Evolutionary conservation across 2,797 vertebrate species (phyloP).

Genomic region (Argentina silus): DNA sequence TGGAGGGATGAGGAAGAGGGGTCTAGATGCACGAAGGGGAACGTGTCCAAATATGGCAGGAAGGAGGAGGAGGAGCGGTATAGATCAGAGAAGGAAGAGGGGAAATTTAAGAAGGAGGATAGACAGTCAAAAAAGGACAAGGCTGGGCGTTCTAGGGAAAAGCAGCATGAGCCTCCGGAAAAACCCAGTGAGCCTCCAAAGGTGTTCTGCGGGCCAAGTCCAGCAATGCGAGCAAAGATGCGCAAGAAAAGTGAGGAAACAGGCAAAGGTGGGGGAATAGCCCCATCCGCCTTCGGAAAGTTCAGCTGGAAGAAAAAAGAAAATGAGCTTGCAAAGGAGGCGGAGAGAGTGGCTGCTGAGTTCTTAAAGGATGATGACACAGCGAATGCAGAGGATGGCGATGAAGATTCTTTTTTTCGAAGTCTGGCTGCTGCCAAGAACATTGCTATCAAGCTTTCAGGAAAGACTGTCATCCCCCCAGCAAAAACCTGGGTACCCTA

Average conservation of each 20-base stretch:
- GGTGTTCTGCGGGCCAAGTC: constrained; percentile 77
- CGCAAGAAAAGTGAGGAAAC: constrained; percentile 76
- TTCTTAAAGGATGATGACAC: constrained; percentile 83
- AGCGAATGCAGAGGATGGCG: constrained; percentile 60
- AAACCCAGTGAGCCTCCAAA: constrained; percentile 73
- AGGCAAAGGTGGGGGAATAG: constrained; percentile 43
- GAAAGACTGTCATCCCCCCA: constrained; percentile 76
- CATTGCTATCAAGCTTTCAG: constrained; percentile 88
- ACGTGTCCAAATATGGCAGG: constrained; percentile 50
- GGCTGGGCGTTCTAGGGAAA: constrained; percentile 35
- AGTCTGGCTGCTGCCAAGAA: constrained; percentile 83
- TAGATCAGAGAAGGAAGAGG: constrained; percentile 51
- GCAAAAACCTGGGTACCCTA: constrained; percentile 79
- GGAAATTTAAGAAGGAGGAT: constrained; percentile 43
- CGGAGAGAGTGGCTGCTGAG: constrained; percentile 73
- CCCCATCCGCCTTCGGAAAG: constrained; percentile 82
- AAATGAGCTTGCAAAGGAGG: constrained; percentile 82
- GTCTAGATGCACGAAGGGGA: constrained; percentile 43
- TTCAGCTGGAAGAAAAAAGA: constrained; percentile 91
- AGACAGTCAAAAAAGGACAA: constrained; percentile 32
- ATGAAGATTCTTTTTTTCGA: constrained; percentile 81
- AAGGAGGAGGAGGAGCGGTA: constrained; percentile 42
- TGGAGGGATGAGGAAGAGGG: constrained; percentile 54
- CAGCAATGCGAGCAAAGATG: constrained; percentile 80
- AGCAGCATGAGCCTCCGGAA: constrained; percentile 66